Conservation (phyloP, 2,888 invertebrate genomes). For the Cordilura impudica region DNA sequence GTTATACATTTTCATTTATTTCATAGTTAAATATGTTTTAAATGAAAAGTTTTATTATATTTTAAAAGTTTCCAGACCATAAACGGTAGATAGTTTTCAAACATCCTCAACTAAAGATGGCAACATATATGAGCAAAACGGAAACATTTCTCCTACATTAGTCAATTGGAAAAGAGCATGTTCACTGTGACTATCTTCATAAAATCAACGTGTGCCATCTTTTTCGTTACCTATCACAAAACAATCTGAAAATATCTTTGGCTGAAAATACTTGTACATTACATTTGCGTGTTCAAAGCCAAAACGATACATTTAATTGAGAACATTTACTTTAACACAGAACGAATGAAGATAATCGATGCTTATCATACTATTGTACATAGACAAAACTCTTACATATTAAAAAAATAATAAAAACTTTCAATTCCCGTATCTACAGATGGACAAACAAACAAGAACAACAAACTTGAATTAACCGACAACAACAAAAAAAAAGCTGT, state of each 20-base stretch:
- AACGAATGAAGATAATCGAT: slow-evolving; percentile 55
- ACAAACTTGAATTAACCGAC: slow-evolving; percentile 15
- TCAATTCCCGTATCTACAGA: slow-evolving; percentile 3
- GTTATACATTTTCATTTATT: too few species aligned
- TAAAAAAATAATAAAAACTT: slow-evolving; percentile 5
- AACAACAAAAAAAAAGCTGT: slow-evolving; percentile 68
- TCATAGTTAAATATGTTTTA: too few species aligned
- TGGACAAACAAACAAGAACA: slow-evolving; percentile 7
- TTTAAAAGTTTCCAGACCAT: too few species aligned
- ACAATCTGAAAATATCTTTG: slow-evolving; percentile 29
- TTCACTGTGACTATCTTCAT: background rate
- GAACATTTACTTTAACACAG: slow-evolving; percentile 41
- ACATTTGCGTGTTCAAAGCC: slow-evolving; percentile 53
- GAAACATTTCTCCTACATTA: too few species aligned
- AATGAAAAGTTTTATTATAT: too few species aligned
- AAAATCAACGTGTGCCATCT: slow-evolving; percentile 60
- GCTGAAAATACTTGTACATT: slow-evolving; percentile 39
- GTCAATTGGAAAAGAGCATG: too few species aligned
- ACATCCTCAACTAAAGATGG: too few species aligned
- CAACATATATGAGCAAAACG: too few species aligned
- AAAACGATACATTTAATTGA: slow-evolving; percentile 57
- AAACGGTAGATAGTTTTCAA: too few species aligned
- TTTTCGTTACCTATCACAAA: slow-evolving; percentile 9
- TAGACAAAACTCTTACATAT: slow-evolving; percentile 4
- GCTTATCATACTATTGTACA: slow-evolving; percentile 48